Evolutionary conservation across 2,888 invertebrate genomes (phyloP), one percentile per base, ranked within the genome.

Genomic region (Sarcophaga rosellei): DNA sequence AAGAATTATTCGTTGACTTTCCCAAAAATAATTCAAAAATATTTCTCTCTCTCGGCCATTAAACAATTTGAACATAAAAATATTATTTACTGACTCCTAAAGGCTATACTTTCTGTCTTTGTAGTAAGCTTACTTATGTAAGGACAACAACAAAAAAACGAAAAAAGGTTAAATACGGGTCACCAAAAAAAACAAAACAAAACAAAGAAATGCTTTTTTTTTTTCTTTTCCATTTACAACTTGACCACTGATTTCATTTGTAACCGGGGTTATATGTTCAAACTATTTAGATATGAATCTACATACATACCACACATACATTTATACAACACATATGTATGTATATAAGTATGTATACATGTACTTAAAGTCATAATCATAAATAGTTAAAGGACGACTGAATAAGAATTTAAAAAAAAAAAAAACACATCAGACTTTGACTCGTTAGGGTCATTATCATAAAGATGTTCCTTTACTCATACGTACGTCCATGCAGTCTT

Each of bases 361-460:
- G 1, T 4, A 57, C 25, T 44, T 17, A 21, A 20, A 68, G 25
- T 15, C 57, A 47, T 10, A 57, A 20, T 21, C 10, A 65, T 20
- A 57, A 11, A 65, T 35, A 15, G 23, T 6, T 63, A 63, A 10
- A 17, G 11, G 11, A n/a, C 20, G 12, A 45, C 11, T 20, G 45
- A 45, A 23, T 47, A 23, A 35, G 10, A 35, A 35, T 35, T 35
- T 35, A 3, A n/a, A 3, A 1, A 1, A 4, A 25, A 25, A 25
- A 25, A 25, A 4, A 25, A 6, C 35, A 35, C 35, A 35, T 8
- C 23, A 68, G 53, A 68, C 53, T 61, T 62, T 68, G 53, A 35
- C 63, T 69, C 75, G 53, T 69, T 69, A 45, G 62, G 75, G 81
- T 62, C 69, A 81, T 57, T 63, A 69, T 63, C 69, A 69, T 81